A percentile compares a stretch with the other conserved stretches of the same genome.
phyloP scores from a whole-genome alignment of 2,797 vertebrate species.

The Cuculus canorus region DNA sequence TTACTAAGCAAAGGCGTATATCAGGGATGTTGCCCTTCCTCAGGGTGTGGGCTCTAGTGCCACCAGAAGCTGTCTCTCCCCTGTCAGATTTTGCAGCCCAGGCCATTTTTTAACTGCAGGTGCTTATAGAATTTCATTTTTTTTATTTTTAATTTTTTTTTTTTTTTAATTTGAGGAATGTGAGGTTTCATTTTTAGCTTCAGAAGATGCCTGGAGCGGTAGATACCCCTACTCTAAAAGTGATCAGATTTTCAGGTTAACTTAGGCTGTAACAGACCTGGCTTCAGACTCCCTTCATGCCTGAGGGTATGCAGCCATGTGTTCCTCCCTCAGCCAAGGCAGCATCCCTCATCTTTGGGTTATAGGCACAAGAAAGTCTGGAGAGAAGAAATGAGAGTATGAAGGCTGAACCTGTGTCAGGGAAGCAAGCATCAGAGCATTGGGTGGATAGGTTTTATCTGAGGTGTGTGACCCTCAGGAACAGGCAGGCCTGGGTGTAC shows the following conservation, averaged over 20 bases:
- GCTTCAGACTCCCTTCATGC: not conserved
- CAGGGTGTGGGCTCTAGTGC: accelerated
- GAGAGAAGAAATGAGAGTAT: not conserved
- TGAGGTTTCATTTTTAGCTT: not conserved
- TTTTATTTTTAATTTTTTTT: not conserved
- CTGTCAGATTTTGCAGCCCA: not conserved
- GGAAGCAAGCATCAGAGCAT: not conserved
- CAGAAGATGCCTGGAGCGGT: not conserved
- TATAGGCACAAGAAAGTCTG: not conserved
- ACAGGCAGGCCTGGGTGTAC: not conserved
- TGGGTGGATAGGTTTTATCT: not conserved
- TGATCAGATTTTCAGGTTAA: not conserved
- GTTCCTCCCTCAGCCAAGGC: not conserved
- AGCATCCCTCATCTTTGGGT: not conserved
- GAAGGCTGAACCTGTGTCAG: not conserved
- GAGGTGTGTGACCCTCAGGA: not conserved
- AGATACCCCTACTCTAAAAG: not conserved
- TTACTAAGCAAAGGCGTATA: not conserved
- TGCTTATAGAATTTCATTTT: not conserved
- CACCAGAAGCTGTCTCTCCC: not conserved
- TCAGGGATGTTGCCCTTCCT: not conserved
- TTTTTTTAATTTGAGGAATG: not conserved
- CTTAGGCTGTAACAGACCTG: not conserved
- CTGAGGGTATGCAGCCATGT: not conserved
- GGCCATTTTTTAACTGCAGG: not conserved